A percentile compares a stretch with the other conserved stretches of the same genome.
phyloP scores from a whole-genome alignment of 2,888 invertebrate genomes.

The Lamellibrachia satsuma region DNA sequence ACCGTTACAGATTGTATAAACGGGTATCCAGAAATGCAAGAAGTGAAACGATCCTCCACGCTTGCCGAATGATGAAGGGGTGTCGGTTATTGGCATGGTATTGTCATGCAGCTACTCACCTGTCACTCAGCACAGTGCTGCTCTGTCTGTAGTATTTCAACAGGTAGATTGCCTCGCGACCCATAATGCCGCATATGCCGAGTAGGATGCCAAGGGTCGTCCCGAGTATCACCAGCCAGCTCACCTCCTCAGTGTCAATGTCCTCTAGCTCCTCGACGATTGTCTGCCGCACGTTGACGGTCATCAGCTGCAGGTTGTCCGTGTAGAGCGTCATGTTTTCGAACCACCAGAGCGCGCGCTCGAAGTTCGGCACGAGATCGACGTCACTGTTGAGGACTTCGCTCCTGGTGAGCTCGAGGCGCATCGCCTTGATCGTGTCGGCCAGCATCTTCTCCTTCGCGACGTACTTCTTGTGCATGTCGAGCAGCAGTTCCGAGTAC shows the following conservation, averaged over 20 bases:
- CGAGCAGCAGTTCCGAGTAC: not conserved
- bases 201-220: not conserved
- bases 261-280: not conserved
- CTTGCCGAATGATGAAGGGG: too few species aligned
- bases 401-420: not conserved
- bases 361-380: not conserved
- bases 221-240: not conserved
- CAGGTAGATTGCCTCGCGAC: not conserved
- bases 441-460: not conserved
- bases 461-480: not conserved
- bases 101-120: not conserved
- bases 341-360: conserved; percentile 7
- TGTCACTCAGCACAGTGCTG: not conserved
- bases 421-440: not conserved
- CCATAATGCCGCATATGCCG: not conserved
- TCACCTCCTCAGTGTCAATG: not conserved
- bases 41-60: too few species aligned
- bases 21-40: too few species aligned
- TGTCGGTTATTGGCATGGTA: not conserved
- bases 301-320: conserved; percentile 1
- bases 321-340: not conserved
- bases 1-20: too few species aligned
- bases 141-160: not conserved
- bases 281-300: not conserved
- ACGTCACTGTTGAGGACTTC: not conserved